Evolutionary conservation across 1,140 invertebrate species (phyloP).

Genomic region (Euglossa dilemma): DNA sequence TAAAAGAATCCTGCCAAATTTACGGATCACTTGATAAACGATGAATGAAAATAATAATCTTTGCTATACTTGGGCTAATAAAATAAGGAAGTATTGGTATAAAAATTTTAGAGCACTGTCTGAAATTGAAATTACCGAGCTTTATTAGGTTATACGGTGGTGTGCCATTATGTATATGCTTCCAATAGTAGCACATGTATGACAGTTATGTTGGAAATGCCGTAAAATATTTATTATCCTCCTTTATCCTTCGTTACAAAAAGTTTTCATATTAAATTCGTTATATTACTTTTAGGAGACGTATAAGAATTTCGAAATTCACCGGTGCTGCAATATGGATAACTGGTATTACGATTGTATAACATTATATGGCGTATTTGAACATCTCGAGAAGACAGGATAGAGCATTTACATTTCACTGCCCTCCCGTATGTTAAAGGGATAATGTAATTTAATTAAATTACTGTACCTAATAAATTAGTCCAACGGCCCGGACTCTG

Average conservation of each 20-base stretch:
- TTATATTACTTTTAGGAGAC: not conserved
- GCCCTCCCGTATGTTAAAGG: not conserved
- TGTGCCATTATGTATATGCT: not conserved
- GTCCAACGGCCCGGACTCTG: too few species aligned
- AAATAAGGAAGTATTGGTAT: not conserved
- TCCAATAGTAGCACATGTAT: not conserved
- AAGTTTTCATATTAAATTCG: not conserved
- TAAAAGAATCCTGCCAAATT: too few species aligned
- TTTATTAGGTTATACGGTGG: not conserved
- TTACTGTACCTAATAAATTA: not conserved
- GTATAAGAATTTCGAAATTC: not conserved
- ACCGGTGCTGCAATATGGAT: not conserved
- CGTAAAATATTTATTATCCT: not conserved
- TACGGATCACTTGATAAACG: too few species aligned
- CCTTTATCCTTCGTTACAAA: not conserved
- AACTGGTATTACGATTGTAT: not conserved
- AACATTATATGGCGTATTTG: not conserved
- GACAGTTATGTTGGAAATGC: too few species aligned
- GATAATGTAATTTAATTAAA: not conserved
- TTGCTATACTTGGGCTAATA: too few species aligned
- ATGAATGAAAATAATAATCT: too few species aligned
- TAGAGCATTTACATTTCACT: not conserved
- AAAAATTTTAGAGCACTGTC: not conserved
- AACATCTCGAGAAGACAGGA: not conserved
- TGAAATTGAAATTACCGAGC: not conserved